Conservation (phyloP, 2,797 vertebrate genomes). For the Sylvia borin region DNA sequence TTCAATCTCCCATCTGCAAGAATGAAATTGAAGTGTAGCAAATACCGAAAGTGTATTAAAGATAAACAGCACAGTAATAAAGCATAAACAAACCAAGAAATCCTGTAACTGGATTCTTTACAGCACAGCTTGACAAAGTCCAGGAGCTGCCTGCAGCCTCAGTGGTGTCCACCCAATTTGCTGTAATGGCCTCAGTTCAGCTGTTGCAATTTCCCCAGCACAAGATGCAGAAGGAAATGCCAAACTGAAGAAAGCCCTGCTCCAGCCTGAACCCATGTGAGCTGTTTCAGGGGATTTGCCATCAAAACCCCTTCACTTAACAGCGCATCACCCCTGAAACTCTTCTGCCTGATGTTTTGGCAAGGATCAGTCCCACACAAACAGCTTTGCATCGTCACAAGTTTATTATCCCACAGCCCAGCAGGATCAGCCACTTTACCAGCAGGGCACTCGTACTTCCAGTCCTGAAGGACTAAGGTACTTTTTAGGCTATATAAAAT, state of each 20-base stretch:
- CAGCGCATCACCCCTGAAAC: not conserved
- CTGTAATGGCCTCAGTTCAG: not conserved
- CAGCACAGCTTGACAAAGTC: not conserved
- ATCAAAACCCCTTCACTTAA: not conserved
- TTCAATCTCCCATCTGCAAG: conserved; percentile 15
- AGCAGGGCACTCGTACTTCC: not conserved
- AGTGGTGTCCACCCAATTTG: not conserved
- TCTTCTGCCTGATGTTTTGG: not conserved
- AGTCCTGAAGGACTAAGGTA: not conserved
- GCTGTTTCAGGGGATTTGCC: not conserved
- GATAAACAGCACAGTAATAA: not conserved
- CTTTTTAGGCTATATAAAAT: not conserved
- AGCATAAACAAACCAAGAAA: not conserved
- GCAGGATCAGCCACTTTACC: not conserved
- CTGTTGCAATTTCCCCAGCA: not conserved
- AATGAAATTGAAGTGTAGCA: not conserved
- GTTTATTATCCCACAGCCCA: not conserved
- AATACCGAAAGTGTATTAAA: not conserved
- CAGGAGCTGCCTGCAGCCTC: not conserved
- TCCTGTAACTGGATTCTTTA: not conserved
- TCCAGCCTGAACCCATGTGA: rapidly evolving
- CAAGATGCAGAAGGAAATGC: not conserved
- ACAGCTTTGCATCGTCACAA: not conserved
- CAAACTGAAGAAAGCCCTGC: not conserved
- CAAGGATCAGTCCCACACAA: not conserved